A percentile compares a stretch with the other conserved stretches of the same genome.
Conservation (phyloP, 2,113 vertebrate species). For the Turdus rufiventris region DNA sequence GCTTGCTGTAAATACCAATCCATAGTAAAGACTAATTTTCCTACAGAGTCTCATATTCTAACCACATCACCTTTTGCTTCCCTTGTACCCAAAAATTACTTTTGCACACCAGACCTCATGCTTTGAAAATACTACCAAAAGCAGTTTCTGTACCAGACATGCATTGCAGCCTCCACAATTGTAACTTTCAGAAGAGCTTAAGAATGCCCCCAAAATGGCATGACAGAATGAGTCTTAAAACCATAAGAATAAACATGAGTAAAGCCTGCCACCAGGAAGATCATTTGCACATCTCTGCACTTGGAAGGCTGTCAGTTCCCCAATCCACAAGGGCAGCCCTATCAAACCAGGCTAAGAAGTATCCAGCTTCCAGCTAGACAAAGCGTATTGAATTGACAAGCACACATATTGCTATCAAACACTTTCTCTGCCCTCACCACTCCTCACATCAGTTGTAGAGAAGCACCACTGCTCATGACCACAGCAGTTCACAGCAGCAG, state of each 20-base stretch:
- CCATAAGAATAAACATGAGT: not conserved
- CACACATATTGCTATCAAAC: accelerated
- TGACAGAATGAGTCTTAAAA: not conserved
- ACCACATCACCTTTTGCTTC: not conserved
- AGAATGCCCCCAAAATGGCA: not conserved
- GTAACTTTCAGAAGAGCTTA: not conserved
- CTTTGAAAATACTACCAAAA: not conserved
- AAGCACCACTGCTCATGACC: not conserved
- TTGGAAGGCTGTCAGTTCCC: not conserved
- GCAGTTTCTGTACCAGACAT: not conserved
- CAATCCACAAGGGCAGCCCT: not conserved
- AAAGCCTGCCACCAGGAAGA: not conserved
- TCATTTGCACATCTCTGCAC: not conserved
- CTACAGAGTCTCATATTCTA: not conserved
- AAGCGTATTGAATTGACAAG: not conserved
- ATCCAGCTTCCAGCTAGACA: not conserved
- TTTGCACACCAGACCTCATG: not conserved
- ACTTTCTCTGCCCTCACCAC: not conserved
- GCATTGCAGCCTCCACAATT: not conserved
- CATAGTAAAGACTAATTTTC: not conserved
- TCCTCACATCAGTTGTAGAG: not conserved
- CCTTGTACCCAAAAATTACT: not conserved
- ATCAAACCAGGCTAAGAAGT: not conserved
- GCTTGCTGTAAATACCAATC: not conserved
- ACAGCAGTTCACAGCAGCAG: not conserved